phyloP scores from a whole-genome alignment of 2,113 vertebrate genomes.

The Opisthocomus hoazin region DNA sequence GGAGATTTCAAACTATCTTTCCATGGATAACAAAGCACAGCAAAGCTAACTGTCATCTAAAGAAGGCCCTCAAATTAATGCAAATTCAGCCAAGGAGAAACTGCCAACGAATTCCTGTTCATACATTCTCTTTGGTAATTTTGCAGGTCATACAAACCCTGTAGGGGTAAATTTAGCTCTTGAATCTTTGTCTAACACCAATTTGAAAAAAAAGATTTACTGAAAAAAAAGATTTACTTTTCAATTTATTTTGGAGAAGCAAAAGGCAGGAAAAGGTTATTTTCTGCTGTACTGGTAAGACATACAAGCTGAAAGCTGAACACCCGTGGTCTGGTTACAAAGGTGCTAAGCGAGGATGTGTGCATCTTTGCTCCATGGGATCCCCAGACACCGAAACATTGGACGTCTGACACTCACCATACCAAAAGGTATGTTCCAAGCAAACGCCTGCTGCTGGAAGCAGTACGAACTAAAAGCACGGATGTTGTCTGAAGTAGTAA shows the following conservation, averaged over 20 bases:
- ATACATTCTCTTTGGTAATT: conserved; percentile 1
- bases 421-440: background rate
- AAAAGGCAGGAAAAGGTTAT: background rate
- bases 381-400: background rate
- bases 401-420: background rate
- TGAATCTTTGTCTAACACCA: background rate
- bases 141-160: background rate
- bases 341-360: background rate
- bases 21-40: background rate
- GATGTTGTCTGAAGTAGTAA: background rate
- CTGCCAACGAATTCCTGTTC: background rate
- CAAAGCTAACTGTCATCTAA: conserved; percentile 22
- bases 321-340: background rate
- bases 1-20: conserved; percentile 11
- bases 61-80: conserved; percentile 39
- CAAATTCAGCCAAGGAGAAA: conserved; percentile 33
- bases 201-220: background rate
- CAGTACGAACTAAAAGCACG: background rate
- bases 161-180: background rate
- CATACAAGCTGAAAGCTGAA: background rate
- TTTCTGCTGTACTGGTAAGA: background rate
- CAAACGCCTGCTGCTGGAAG: background rate
- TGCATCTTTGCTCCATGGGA: background rate
- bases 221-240: background rate
- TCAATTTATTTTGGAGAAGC: background rate